Percentiles rank a stretch among this genome's conserved stretches.
phyloP scores from a whole-genome alignment of 2,888 invertebrate genomes.

The Morpho achilles region DNA sequence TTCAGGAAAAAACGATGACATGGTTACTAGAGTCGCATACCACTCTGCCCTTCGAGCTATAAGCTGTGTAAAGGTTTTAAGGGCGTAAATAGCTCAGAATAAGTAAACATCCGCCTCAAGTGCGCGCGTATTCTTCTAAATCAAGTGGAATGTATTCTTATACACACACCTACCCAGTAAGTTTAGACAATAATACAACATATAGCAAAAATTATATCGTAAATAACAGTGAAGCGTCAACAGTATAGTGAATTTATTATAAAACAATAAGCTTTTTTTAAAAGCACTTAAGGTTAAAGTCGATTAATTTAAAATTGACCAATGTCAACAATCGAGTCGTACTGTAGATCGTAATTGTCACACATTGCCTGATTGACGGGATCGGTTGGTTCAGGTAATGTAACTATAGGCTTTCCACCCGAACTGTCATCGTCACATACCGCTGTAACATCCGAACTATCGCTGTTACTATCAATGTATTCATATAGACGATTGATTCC shows the following conservation, averaged over 20 bases:
- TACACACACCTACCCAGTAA: constrained; percentile 16
- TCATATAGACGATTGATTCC: constrained; percentile 44
- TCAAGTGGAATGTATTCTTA: constrained; percentile 37
- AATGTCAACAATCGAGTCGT: constrained; percentile 76
- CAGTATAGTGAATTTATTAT: constrained; percentile 12
- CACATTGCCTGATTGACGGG: constrained; percentile 45
- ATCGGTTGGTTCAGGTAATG: constrained; percentile 13
- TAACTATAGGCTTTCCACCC: constrained; percentile 33
- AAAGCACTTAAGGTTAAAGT: constrained; percentile 1
- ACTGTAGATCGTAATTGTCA: constrained; percentile 66
- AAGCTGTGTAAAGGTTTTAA: constrained; percentile 59
- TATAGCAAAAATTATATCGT: constrained; percentile 4
- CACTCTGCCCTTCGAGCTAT: constrained; percentile 64
- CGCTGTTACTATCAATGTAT: constrained; percentile 62
- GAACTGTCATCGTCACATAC: constrained; percentile 48
- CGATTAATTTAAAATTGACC: constrained; percentile 57
- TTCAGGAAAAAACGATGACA: constrained; percentile 48
- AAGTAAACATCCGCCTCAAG: constrained; percentile 37
- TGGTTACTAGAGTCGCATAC: constrained; percentile 73
- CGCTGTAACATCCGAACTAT: constrained; percentile 61
- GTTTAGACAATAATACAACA: constrained; percentile 13
- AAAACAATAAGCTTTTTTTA: constrained; percentile 11
- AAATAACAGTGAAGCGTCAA: constrained; percentile 10
- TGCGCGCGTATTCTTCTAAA: constrained; percentile 25
- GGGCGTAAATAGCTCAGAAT: constrained; percentile 60